Conservation (phyloP, 2,888 invertebrate species). For the Branchipolynoe longqiensis region DNA sequence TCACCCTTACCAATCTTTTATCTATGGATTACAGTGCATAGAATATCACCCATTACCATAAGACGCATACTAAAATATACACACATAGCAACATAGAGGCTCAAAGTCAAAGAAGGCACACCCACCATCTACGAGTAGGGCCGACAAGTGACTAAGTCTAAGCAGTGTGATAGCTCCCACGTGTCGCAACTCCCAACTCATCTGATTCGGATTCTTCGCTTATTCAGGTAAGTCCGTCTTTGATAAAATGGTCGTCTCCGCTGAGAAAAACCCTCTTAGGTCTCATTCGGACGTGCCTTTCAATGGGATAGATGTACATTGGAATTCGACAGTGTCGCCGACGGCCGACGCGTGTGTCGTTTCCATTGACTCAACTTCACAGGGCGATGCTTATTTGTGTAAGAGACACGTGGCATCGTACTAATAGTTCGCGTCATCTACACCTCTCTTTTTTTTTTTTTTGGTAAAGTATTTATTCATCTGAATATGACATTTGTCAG, state of each 20-base stretch:
- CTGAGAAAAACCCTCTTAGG: background rate
- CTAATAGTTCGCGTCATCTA: too few species aligned
- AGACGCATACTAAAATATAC: too few species aligned
- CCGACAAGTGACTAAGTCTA: background rate
- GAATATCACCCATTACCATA: too few species aligned
- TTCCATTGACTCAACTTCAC: too few species aligned
- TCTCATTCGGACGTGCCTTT: conserved; percentile 8
- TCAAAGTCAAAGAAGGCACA: background rate
- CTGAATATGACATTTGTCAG: too few species aligned
- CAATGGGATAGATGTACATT: background rate
- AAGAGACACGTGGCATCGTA: too few species aligned
- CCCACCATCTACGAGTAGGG: background rate
- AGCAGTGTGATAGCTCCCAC: conserved; percentile 2
- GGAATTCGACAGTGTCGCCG: background rate
- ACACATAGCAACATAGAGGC: too few species aligned
- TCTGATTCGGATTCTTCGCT: conserved; percentile 19
- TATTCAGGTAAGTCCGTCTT: conserved; percentile 35
- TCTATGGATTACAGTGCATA: too few species aligned
- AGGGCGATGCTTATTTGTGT: too few species aligned
- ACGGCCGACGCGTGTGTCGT: background rate
- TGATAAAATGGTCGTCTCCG: background rate
- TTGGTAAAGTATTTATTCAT: too few species aligned
- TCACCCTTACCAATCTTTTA: too few species aligned
- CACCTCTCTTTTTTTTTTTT: too few species aligned
- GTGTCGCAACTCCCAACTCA: background rate